Base-by-base conservation (phyloP, 2,797 vertebrate species). In the Lophotriccus pileatus region DNA sequence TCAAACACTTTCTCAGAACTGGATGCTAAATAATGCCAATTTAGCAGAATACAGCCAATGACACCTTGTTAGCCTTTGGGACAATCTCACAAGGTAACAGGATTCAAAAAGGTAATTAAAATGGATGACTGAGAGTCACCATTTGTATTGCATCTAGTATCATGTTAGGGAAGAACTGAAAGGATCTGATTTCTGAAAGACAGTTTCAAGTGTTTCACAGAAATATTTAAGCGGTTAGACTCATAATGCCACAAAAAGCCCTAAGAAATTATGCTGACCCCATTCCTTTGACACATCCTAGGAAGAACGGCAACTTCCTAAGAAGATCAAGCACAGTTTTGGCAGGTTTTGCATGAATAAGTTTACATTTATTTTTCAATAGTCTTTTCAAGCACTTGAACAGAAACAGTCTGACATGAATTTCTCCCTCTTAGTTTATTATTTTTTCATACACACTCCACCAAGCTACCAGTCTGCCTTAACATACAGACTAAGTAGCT, bases 381-480 rank as follows among this genome's bases (percentile, higher is more conserved):
- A 58, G 9, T 23, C 11, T 70, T 82, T 47, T 46, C 64, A 94
- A 93, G 43, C n/a, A 87, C 53, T 56, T 74, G 17, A 86, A 72
- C 4, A 87, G 58, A 81, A 95, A 92, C 8, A 83, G 34, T 36
- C 25, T 30, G 25, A 58, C 0, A 4, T 14, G 14, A 36, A 52
- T 83, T 86, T 43, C 13, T 44, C 16, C 16, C n/a, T 62, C 24
- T 69, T 62, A 52, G n/a, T 90, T 97, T 94, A 95, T 87, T 92
- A n/a, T 24, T 21, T 89, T 90, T 74, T 66, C 55, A 14, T n/a
- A 93, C 8, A 49, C 5, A 30, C 78, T 91, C 17, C 41, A 52
- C 14, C 60, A 55, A 55, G 43, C 5, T 62, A 28, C 11, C 34
- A 63, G 25, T 74, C 56, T 92, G 60, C 55, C 53, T 58, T 53